Evolutionary conservation across 2,113 vertebrate species (phyloP), one percentile per base, ranked within the genome.

Genomic region (Paralichthys olivaceus): DNA sequence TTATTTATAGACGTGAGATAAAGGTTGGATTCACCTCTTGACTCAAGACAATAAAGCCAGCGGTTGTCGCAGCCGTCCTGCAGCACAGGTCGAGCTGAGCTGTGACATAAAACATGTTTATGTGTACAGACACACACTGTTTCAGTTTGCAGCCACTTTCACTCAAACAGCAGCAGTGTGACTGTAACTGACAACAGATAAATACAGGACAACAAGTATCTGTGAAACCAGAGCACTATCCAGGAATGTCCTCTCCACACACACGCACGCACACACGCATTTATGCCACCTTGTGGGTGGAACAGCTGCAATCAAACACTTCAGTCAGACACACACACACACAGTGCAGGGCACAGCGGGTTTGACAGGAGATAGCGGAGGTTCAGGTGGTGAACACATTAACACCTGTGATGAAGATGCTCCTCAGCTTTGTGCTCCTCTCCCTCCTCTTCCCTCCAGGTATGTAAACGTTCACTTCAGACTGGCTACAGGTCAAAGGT

Each of bases 381-480:
- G 29, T 23, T 68, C 66, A 0, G 0, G n/a, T 23, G 37, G 22
- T 4, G 19, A 63, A 58, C 65, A 66, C 22, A 75, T 34, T 2
- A 49, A 45, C 54, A 23, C 49, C 54, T 47, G 85, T 22, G 5
- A 65, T 65, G 64, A 77, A 32, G 66, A 84, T 78, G 76, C 76
- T 92, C 71, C 65, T 87, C 1, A 26, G 64, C 25, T 47, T 81
- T 25, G 19, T 60, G 59, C 20, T 92, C 63, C 28, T 92, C 73
- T 69, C 80, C 56, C 22, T 90, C 43, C 69, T 88, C 66, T 2
- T 89, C 64, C 66, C 85, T n/a, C 82, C 93, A 78, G 91, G 90
- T 94, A 81, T 2, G 79, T 28, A 26, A 6, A 55, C 20, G 20
- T 40, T 17, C 23, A 55, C 43, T 28, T 65, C 19, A 11, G 15